These are phyloP conservation scores for Sterrhoptilus dennistouni DNA, from an alignment of 2,113 vertebrate genomes.

Conservation along the genomic window DNA sequence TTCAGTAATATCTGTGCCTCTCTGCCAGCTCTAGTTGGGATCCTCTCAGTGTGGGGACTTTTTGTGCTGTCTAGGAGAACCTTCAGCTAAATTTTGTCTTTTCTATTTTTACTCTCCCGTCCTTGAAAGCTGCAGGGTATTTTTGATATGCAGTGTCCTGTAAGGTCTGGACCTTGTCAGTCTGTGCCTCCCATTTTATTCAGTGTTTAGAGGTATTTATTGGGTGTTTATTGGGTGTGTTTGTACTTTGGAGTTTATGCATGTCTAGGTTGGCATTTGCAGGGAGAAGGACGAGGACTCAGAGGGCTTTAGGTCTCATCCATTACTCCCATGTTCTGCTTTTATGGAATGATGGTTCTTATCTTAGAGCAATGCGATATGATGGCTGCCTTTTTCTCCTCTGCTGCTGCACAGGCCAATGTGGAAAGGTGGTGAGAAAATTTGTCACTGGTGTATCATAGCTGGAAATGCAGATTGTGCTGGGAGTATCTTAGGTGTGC, in stretches of 20 bases:
- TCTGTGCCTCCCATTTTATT: not conserved
- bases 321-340: not conserved
- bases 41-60: not conserved
- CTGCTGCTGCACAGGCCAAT: not conserved
- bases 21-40: not conserved
- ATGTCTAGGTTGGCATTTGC: not conserved
- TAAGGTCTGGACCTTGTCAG: not conserved
- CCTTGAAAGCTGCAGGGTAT: not conserved
- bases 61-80: not conserved
- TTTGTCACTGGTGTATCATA: not conserved
- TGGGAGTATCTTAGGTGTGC: not conserved
- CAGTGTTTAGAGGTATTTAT: not conserved
- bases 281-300: accelerated
- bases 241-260: not conserved
- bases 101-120: not conserved
- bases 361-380: not conserved
- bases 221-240: not conserved
- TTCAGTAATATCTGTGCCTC: not conserved
- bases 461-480: not conserved
- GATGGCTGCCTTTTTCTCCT: not conserved
- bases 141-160: not conserved
- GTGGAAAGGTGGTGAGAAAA: not conserved
- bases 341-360: not conserved
- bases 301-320: not conserved
- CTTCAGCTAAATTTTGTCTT: not conserved